Evolutionary conservation across 2,113 vertebrate genomes (phyloP).

Genomic region (Cairina moschata): DNA sequence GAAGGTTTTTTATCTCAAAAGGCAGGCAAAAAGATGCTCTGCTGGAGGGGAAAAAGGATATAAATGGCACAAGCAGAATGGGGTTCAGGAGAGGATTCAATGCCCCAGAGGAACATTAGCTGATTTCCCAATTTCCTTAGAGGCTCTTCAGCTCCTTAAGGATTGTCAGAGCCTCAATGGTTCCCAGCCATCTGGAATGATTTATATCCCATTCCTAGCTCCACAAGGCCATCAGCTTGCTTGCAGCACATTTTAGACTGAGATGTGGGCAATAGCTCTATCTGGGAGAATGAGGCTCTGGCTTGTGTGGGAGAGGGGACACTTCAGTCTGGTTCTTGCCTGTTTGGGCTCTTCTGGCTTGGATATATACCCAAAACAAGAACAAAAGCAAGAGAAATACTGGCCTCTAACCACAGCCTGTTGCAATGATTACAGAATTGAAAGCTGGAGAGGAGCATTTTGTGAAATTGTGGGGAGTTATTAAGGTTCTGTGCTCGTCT

Average conservation of each 20-base stretch:
- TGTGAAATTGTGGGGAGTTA: not conserved
- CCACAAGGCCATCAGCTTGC: not conserved
- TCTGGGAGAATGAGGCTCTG: not conserved
- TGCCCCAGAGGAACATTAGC: not conserved
- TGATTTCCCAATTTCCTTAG: not conserved
- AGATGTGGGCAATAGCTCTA: rapidly evolving
- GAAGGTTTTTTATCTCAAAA: not conserved
- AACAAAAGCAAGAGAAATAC: not conserved
- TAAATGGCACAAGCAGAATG: not conserved
- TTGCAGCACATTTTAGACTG: not conserved
- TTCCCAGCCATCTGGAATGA: not conserved
- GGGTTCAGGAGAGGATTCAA: not conserved
- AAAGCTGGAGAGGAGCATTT: not conserved
- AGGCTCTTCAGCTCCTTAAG: not conserved
- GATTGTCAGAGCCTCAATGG: not conserved
- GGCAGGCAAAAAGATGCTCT: not conserved
- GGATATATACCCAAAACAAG: not conserved
- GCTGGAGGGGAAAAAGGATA: not conserved
- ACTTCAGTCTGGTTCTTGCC: not conserved
- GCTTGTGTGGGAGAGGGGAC: not conserved
- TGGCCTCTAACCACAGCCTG: not conserved
- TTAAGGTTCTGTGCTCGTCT: not conserved
- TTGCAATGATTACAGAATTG: not conserved
- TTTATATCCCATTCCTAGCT: not conserved
- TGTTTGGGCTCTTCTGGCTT: not conserved